Percentiles rank a stretch among this genome's conserved stretches.
phyloP scores from a whole-genome alignment of 1,140 invertebrate genomes.

The Drosophila cardini region DNA sequence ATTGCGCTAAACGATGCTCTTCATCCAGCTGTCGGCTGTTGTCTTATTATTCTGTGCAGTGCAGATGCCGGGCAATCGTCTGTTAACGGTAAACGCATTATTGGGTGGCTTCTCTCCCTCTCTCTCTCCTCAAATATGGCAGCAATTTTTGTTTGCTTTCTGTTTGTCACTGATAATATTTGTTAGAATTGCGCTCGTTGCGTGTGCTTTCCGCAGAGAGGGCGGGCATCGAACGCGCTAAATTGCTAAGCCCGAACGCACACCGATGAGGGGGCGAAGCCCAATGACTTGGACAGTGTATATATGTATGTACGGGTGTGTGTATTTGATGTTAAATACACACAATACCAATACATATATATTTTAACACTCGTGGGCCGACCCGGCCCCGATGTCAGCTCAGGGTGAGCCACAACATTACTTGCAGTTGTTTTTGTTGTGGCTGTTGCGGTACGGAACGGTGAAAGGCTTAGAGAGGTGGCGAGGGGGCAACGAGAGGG shows the following conservation, averaged over 20 bases:
- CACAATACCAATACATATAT: slow-evolving; percentile 3
- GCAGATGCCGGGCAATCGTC: slow-evolving; percentile 46
- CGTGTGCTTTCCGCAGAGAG: slow-evolving; percentile 42
- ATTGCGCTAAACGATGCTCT: neutral
- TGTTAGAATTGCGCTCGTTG: slow-evolving; percentile 39
- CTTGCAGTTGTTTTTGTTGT: slow-evolving; percentile 55
- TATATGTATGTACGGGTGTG: too few relatives aligned
- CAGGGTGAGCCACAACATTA: slow-evolving; percentile 80
- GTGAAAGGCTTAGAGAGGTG: slow-evolving; percentile 70
- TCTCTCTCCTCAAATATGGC: slow-evolving; percentile 20
- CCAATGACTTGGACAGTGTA: slow-evolving; percentile 17
- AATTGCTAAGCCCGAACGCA: slow-evolving; percentile 54
- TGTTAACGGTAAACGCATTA: slow-evolving; percentile 60
- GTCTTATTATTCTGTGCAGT: slow-evolving; percentile 23
- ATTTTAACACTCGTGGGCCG: slow-evolving; percentile 77
- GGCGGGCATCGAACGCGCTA: slow-evolving; percentile 66
- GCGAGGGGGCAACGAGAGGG: slow-evolving; percentile 3
- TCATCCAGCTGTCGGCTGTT: slow-evolving; percentile 42
- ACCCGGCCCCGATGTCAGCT: slow-evolving; percentile 74
- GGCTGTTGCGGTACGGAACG: slow-evolving; percentile 66
- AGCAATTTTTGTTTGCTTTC: slow-evolving; percentile 27
- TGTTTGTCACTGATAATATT: slow-evolving; percentile 47
- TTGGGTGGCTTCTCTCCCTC: slow-evolving; percentile 41
- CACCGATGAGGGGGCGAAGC: slow-evolving; percentile 33
- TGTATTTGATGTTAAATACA: slow-evolving; percentile 24